Base-by-base conservation (phyloP, 2,797 vertebrate species). In the Phoxinus dragarum region DNA sequence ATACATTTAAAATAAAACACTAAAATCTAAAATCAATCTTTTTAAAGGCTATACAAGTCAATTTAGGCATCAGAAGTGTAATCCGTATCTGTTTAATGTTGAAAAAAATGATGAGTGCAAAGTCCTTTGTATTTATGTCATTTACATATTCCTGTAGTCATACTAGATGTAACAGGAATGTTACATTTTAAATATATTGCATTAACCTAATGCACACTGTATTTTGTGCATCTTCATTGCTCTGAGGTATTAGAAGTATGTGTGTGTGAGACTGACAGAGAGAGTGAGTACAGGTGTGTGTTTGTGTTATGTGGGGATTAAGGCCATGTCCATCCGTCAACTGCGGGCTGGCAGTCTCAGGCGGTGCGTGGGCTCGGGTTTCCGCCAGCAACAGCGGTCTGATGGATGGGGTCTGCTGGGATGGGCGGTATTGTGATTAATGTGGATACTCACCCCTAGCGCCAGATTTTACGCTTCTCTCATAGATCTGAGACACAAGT, bases 321-420 rank as follows among this genome's bases (percentile, higher is more conserved):
- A 91, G 91, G 86, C 91, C 92, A 77, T 69, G 84, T 79, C 85
- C 88, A 90, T 90, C 91, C 87, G 92, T 94, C 93, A 92, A 90
- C 75, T 88, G 90, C 92, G 91, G 91, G 94, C 91, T 93, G 92
- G 89, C 61, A 92, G 87, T 90, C 89, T 90, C 89, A 86, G 92
- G 90, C 93, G 89, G 78, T 79, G 78, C 44, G 61, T 67, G 87
- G 93, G 91, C 94, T 93, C 91, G 87, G 91, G 77, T 94, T 95
- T 95, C 94, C 92, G 91, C 91, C 90, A 91, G 92, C 94, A 94
- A 93, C 91, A 90, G 90, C 36, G 91, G 91, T 87, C 80, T 94
- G 94, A 95, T 95, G 92, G 93, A 95, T 94, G 93, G 92, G 92
- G 92, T 93, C 88, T 89, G 93, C 93, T 93, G 91, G 92, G 95